Percentiles rank a stretch among this genome's conserved stretches.
Conservation (phyloP, 1,140 invertebrate genomes). For the Dolichoris vasculosae region DNA sequence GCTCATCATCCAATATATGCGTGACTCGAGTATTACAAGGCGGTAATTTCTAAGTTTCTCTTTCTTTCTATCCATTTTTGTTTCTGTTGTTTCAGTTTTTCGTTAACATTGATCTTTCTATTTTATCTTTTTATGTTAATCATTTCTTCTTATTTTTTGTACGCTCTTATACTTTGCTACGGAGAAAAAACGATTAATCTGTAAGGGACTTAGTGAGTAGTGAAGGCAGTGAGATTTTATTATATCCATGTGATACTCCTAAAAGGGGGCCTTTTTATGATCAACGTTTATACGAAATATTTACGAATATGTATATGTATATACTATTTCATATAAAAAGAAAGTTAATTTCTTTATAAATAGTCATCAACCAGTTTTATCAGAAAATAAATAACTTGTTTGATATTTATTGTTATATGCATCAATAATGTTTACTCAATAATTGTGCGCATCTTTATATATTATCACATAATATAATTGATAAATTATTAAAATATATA, state of each 20-base stretch:
- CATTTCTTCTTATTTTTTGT: neutral
- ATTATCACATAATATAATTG: too few relatives aligned
- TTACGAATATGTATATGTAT: too few relatives aligned
- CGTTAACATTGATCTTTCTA: neutral
- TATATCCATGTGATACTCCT: conserved; percentile 17
- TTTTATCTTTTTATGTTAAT: neutral
- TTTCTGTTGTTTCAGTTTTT: neutral
- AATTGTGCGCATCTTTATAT: too few relatives aligned
- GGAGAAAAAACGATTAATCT: conserved; percentile 44
- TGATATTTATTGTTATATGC: too few relatives aligned
- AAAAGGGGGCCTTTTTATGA: conserved; percentile 12
- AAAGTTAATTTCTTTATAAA: too few relatives aligned
- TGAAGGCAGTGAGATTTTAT: conserved; percentile 15
- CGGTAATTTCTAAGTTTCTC: neutral
- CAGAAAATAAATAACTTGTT: too few relatives aligned
- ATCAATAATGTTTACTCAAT: too few relatives aligned
- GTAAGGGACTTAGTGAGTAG: neutral
- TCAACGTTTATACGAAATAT: neutral
- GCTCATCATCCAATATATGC: conserved; percentile 20
- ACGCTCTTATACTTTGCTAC: neutral
- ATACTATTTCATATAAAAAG: too few relatives aligned
- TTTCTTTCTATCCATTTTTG: neutral
- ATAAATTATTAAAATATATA: too few relatives aligned
- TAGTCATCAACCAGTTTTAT: too few relatives aligned
- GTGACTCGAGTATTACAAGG: conserved; percentile 29